Evolutionary conservation across 2,888 invertebrate species (phyloP).

Genomic region (Dicranocentrus wangi): DNA sequence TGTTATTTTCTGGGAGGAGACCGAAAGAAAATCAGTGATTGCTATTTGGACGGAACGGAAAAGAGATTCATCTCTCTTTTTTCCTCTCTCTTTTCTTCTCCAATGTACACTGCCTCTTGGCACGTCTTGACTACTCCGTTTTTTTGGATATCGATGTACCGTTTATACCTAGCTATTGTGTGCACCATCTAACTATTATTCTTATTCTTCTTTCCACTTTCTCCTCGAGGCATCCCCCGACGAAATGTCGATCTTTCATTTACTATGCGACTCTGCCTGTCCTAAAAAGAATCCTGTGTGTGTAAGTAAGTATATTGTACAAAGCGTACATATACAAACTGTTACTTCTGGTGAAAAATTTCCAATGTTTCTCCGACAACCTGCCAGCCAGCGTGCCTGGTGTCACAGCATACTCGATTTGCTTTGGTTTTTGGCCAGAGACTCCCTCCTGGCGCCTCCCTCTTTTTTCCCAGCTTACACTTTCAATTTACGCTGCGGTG

Average conservation of each 20-base stretch:
- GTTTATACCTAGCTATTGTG: too few species aligned
- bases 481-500: constrained; percentile 59
- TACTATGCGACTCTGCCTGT: constrained; percentile 15
- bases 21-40: constrained; percentile 46
- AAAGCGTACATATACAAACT: too few species aligned
- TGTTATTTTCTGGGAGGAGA: constrained; percentile 21
- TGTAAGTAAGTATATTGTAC: not conserved
- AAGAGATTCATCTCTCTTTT: constrained; percentile 55
- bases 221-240: constrained; percentile 59
- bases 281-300: not conserved
- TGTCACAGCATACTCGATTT: constrained; percentile 53
- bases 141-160: too few species aligned
- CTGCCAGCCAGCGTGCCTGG: constrained; percentile 2
- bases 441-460: constrained; percentile 59
- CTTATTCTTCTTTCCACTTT: constrained; percentile 38
- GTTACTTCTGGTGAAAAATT: constrained; percentile 29
- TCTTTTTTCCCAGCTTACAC: constrained; percentile 52
- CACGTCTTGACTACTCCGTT: constrained; percentile 37
- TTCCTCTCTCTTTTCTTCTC: constrained; percentile 30
- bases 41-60: constrained; percentile 54
- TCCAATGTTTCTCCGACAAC: constrained; percentile 25
- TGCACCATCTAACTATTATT: constrained; percentile 10
- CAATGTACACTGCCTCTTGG: constrained; percentile 55
- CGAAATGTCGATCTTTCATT: constrained; percentile 61
- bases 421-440: constrained; percentile 58